Base-by-base conservation (phyloP, 2,113 vertebrate species). In the Jaculus jaculus region DNA sequence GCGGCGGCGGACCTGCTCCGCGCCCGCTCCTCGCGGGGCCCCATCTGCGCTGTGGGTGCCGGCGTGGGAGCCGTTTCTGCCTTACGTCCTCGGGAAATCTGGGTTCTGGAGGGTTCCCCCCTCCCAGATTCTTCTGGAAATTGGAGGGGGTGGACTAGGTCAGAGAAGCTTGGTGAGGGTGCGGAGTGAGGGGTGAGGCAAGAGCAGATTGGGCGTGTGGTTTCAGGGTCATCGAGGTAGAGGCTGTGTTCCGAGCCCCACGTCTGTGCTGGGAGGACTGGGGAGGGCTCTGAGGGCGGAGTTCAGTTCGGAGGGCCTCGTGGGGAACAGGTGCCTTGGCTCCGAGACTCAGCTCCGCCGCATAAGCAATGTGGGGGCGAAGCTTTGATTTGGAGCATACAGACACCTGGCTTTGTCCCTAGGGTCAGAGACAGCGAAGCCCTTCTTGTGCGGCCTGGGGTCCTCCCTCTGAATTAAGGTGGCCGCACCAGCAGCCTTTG, bases 261-360 rank as follows among this genome's bases (percentile, higher is more conserved):
- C 66, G 34, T 81, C 51, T 79, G 28, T 72, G 77, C 34, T 60
- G 26, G 51, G 61, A 34, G 16, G 42, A 2, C 8, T 88, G 51
- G 42, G 58, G 28, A 28, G 47, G 60, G 68, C 30, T 34, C 2
- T 3, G 58, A 68, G 79, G 66, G 75, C 65, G 66, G 39, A 0
- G n/a, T 77, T 58, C 75, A 86, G 81, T 47, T 47, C 5, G 65
- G 79, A 15, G 72, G 81, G 82, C 77, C 81, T 89, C 84, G 5
- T 9, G 78, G 80, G 94, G 71, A 93, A 94, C 94, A 96, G 96
- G 94, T 96, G 92, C 68, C 37, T 68, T n/a, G 93, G 74, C 83
- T 37, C 82, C 12, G 28, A n/a, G 58, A 23, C 61, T 77, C 17
- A 37, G 78, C 61, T 42, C 32, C 4, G 77, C 42, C 34, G 23